Evolutionary conservation across 2,113 vertebrate genomes (phyloP).

Genomic region (Elgaria multicarinata): DNA sequence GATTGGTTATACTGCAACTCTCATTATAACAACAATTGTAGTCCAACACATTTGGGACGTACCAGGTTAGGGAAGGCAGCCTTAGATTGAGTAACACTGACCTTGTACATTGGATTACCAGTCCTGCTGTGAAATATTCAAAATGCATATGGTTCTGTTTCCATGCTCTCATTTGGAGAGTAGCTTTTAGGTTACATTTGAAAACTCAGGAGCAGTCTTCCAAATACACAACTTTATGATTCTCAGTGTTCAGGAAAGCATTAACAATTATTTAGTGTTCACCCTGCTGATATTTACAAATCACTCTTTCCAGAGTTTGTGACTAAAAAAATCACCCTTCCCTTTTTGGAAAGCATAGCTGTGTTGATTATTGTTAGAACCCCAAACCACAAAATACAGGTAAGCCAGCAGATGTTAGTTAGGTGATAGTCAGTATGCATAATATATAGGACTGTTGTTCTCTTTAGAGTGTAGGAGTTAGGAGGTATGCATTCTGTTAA

Average conservation of each 20-base stretch:
- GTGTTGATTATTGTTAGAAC: no score
- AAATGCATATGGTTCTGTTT: neutral
- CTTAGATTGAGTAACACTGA: neutral
- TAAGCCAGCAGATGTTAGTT: no score
- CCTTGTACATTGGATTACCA: rapidly evolving
- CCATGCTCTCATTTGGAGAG: neutral
- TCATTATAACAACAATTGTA: no score
- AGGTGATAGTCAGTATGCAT: neutral
- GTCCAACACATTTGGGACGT: neutral
- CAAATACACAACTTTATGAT: neutral
- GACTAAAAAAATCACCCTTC: neutral
- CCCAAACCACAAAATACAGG: no score
- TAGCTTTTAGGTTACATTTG: neutral
- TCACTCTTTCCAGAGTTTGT: constrained; percentile 12
- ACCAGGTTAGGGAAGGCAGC: no score
- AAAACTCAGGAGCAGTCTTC: constrained; percentile 1
- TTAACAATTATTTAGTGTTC: constrained; percentile 11
- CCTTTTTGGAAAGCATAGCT: neutral
- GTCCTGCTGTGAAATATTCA: neutral
- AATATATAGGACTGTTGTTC: neutral
- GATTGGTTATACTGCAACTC: no score
- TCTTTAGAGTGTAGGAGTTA: neutral
- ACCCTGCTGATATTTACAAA: neutral
- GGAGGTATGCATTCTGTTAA: no score
- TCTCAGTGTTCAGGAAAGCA: neutral